These are phyloP conservation scores for Alentia gelatinosa DNA, from an alignment of 2,888 invertebrate genomes.

Conservation along the genomic window DNA sequence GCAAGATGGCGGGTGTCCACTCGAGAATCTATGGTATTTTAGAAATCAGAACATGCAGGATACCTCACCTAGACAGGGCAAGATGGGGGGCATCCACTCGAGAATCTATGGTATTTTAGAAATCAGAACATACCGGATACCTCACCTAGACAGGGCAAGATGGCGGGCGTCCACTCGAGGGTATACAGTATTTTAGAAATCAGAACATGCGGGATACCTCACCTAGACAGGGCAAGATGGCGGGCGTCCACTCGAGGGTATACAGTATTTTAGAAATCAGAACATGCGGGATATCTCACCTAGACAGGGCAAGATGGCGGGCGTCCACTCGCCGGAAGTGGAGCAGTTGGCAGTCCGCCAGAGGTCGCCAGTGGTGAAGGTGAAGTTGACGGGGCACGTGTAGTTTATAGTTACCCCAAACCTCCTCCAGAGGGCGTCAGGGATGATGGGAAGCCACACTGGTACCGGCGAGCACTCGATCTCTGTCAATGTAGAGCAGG, in stretches of 20 bases:
- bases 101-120: too few relatives aligned
- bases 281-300: background rate
- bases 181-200: too few relatives aligned
- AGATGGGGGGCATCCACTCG: too few relatives aligned
- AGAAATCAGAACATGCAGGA: too few relatives aligned
- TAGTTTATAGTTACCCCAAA: conserved; percentile 13
- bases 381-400: background rate
- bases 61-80: too few relatives aligned
- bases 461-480: conserved; percentile 37
- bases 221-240: background rate
- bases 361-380: background rate
- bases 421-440: background rate
- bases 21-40: too few relatives aligned
- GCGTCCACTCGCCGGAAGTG: background rate
- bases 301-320: background rate
- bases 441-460: background rate
- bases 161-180: too few relatives aligned
- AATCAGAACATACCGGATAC: too few relatives aligned
- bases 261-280: too few relatives aligned
- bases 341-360: conserved; percentile 13
- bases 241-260: background rate
- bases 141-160: too few relatives aligned
- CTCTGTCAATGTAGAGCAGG: conserved; percentile 2
- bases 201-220: background rate
- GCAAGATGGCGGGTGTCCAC: too few relatives aligned